A percentile compares a stretch with the other conserved stretches of the same genome.
These are phyloP conservation scores for Drosophila merina DNA, from an alignment of 2,888 invertebrate species.

Conservation along the genomic window DNA sequence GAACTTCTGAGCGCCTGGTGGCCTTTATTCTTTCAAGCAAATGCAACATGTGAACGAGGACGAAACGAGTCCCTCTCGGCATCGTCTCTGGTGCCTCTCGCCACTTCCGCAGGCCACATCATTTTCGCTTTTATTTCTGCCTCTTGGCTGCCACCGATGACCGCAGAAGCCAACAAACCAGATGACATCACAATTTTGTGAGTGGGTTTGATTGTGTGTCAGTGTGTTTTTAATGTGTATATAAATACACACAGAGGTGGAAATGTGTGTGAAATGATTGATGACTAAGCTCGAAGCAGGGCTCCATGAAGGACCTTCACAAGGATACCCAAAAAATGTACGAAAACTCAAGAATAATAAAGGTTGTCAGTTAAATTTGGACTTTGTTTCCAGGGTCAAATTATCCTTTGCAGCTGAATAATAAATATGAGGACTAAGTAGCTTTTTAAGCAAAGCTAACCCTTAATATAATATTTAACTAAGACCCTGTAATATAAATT, in stretches of 20 bases:
- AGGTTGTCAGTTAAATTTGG: background rate
- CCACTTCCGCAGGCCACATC: conserved; percentile 45
- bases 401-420: too few species aligned
- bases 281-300: conserved; percentile 33
- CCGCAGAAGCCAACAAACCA: conserved; percentile 44
- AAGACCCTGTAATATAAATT: too few species aligned
- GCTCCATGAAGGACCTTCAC: background rate
- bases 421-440: too few species aligned
- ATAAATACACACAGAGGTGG: background rate
- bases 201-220: conserved; percentile 48
- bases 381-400: background rate
- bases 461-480: too few species aligned
- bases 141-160: conserved; percentile 43
- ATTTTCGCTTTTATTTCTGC: conserved; percentile 58
- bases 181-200: conserved; percentile 67
- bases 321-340: background rate
- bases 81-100: conserved; percentile 24
- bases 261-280: conserved; percentile 20
- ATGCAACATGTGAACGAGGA: conserved; percentile 62
- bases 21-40: conserved; percentile 44
- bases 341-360: background rate
- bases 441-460: too few species aligned
- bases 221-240: conserved; percentile 14
- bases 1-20: conserved; percentile 35
- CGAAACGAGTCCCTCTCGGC: conserved; percentile 37